phyloP scores from a whole-genome alignment of 2,113 vertebrate genomes.

The Circaetus cinerascens region DNA sequence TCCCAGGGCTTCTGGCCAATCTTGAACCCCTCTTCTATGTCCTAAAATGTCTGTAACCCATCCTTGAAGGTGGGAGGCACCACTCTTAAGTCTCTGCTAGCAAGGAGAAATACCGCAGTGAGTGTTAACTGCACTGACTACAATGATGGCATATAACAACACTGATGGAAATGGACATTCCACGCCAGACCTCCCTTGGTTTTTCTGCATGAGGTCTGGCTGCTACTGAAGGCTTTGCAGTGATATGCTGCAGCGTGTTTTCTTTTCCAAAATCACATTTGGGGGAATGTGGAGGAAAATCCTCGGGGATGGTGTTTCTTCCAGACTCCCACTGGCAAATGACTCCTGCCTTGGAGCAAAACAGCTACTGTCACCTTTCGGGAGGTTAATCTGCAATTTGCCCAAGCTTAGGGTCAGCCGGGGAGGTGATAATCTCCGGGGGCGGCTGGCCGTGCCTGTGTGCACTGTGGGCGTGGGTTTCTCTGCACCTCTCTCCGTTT shows the following conservation, averaged over 20 bases:
- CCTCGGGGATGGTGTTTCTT: background rate
- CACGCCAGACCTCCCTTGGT: background rate
- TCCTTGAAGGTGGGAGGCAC: background rate
- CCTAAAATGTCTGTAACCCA: background rate
- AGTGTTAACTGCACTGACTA: background rate
- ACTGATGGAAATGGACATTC: background rate
- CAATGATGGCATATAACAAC: background rate
- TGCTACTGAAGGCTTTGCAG: background rate
- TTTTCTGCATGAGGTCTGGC: background rate
- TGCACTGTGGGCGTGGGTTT: background rate
- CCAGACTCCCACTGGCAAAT: background rate
- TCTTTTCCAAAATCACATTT: background rate
- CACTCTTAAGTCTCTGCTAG: background rate
- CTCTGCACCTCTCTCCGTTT: background rate
- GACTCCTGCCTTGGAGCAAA: background rate
- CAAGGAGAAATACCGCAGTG: background rate
- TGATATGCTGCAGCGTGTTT: fast-evolving
- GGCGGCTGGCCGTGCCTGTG: background rate
- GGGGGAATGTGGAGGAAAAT: background rate
- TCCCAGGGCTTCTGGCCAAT: background rate
- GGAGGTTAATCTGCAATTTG: background rate
- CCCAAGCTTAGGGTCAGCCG: fast-evolving
- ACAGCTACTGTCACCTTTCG: background rate
- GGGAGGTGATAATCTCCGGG: background rate
- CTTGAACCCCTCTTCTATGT: background rate